A percentile compares a stretch with the other conserved stretches of the same genome.
Conservation (phyloP, 2,797 vertebrate species). For the Ptychadena robeensis region DNA sequence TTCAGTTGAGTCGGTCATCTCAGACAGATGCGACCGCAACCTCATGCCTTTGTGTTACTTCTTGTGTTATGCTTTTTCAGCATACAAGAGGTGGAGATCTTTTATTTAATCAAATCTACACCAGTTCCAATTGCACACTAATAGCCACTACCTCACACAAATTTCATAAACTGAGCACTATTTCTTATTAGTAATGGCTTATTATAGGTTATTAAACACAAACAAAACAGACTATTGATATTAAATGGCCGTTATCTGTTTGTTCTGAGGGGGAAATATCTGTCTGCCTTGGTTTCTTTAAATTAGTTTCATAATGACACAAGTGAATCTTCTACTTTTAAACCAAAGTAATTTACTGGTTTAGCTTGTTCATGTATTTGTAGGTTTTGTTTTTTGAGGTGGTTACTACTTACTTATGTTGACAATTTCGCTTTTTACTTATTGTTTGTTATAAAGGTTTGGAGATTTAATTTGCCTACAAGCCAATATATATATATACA, state of each 20-base stretch:
- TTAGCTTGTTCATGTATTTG: background rate
- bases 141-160: background rate
- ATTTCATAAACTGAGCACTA: background rate
- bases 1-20: too few species aligned
- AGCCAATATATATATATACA: too few species aligned
- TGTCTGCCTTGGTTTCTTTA: background rate
- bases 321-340: background rate
- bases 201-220: background rate
- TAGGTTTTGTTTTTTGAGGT: background rate
- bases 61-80: background rate
- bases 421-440: too few species aligned
- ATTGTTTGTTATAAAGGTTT: too few species aligned
- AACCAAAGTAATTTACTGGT: background rate
- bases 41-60: background rate
- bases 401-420: background rate
- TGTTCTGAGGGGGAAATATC: background rate
- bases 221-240: background rate
- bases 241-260: background rate
- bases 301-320: background rate
- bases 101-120: background rate
- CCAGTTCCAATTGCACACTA: background rate
- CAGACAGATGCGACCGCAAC: too few species aligned
- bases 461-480: too few species aligned
- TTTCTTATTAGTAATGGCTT: background rate
- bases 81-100: background rate